Evolutionary conservation across 92 coral and sea anemone genomes (phyloP).

Genomic region (Porites rus): DNA sequence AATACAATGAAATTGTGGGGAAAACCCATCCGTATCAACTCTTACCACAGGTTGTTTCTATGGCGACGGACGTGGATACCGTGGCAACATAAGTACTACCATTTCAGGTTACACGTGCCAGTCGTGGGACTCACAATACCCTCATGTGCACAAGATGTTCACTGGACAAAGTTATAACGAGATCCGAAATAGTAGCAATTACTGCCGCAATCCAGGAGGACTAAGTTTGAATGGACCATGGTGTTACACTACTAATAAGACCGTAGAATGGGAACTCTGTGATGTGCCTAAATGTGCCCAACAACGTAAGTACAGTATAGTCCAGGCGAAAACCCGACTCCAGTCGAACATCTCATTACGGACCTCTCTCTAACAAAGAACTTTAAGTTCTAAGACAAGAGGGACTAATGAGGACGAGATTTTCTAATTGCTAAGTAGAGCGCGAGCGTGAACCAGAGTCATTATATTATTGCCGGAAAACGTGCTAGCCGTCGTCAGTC

Average conservation of each 20-base stretch:
- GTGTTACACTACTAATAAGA: conserved; percentile 28
- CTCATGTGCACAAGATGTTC: background rate
- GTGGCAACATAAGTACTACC: conserved; percentile 24
- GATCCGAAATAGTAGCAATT: background rate
- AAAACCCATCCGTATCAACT: background rate
- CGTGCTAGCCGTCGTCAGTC: too few species aligned
- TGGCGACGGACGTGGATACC: conserved; percentile 36
- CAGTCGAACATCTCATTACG: too few species aligned
- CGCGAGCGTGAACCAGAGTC: too few species aligned
- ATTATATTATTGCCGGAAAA: too few species aligned
- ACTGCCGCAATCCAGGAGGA: conserved; percentile 32
- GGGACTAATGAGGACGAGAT: too few species aligned
- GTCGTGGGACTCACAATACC: conserved; percentile 24
- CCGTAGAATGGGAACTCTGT: conserved; percentile 26
- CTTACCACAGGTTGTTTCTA: conserved; percentile 8
- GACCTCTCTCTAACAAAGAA: too few species aligned
- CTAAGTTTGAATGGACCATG: conserved; percentile 4
- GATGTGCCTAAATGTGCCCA: conserved; percentile 25
- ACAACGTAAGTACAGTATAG: conserved; percentile 12
- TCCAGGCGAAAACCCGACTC: too few species aligned
- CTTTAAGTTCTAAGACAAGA: too few species aligned
- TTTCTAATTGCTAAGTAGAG: too few species aligned
- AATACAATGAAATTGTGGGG: too few species aligned
- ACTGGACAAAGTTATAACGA: background rate
- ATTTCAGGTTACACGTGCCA: conserved; percentile 5